Conservation (phyloP, 2,113 vertebrate species). For the Scomber japonicus region DNA sequence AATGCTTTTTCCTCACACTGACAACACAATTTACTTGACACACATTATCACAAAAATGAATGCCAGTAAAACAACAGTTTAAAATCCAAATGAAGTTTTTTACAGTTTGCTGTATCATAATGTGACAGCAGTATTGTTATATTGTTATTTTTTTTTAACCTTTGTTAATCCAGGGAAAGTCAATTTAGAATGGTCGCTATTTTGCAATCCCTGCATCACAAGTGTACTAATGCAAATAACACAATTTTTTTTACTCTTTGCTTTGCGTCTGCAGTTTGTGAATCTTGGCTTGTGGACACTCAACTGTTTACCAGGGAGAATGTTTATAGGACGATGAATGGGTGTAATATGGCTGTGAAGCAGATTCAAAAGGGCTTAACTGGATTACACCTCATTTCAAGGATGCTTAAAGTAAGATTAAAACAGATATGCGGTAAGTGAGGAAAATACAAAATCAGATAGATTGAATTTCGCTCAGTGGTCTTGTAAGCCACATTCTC, state of each 20-base stretch:
- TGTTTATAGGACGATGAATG: constrained; percentile 73
- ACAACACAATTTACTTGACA: too few relatives aligned
- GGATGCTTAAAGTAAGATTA: constrained; percentile 86
- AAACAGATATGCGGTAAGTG: constrained; percentile 83
- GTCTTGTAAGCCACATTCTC: constrained; percentile 62
- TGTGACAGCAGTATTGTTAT: too few relatives aligned
- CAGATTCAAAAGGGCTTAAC: constrained; percentile 84
- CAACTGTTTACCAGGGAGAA: constrained; percentile 59
- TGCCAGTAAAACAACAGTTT: not conserved
- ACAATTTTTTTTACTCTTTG: constrained; percentile 20
- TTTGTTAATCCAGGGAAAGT: not conserved
- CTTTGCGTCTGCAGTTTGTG: constrained; percentile 19
- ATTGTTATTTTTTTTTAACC: not conserved
- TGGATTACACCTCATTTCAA: constrained; percentile 86
- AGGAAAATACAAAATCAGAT: constrained; percentile 81
- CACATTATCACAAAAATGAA: not conserved
- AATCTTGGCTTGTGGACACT: constrained; percentile 56
- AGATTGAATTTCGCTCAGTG: constrained; percentile 71
- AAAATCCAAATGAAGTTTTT: not conserved
- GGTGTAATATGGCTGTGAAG: constrained; percentile 72
- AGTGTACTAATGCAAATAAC: not conserved
- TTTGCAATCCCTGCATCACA: constrained; percentile 2
- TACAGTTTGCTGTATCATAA: too few relatives aligned
- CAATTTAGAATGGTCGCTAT: not conserved
- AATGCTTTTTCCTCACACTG: too few relatives aligned